Conservation (phyloP, 2,113 vertebrate genomes). For the Pimephales promelas region DNA sequence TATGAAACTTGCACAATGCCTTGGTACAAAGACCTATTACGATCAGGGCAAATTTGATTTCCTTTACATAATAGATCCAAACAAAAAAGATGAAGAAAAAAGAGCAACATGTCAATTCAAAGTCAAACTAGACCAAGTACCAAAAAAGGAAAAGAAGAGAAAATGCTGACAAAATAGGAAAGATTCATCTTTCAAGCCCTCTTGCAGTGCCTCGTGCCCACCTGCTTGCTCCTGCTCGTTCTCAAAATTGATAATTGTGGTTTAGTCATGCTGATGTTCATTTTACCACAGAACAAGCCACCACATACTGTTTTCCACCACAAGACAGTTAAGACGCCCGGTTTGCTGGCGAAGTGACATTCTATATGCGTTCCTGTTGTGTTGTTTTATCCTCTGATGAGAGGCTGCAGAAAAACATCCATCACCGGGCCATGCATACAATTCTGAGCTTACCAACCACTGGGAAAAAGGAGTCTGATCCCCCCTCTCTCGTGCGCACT, state of each 20-base stretch:
- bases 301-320: constrained; percentile 58
- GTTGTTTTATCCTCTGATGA: constrained; percentile 32
- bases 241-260: neutral
- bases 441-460: constrained; percentile 41
- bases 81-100: constrained; percentile 37
- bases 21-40: no score
- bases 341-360: constrained; percentile 56
- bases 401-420: constrained; percentile 63
- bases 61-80: constrained; percentile 23
- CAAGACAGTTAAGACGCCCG: constrained; percentile 32
- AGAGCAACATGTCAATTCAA: neutral
- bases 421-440: constrained; percentile 60
- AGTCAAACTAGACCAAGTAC: constrained; percentile 41
- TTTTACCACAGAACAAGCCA: constrained; percentile 37
- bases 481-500: neutral
- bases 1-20: no score
- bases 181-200: neutral
- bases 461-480: constrained; percentile 5
- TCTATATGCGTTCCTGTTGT: constrained; percentile 55
- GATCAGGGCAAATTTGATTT: no score
- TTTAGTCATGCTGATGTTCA: constrained; percentile 12
- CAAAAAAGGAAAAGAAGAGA: constrained; percentile 56
- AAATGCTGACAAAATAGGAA: neutral
- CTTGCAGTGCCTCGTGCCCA: neutral
- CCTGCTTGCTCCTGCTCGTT: neutral